Base-by-base conservation (phyloP, 2,113 vertebrate species). In the Synodontis membranacea region DNA sequence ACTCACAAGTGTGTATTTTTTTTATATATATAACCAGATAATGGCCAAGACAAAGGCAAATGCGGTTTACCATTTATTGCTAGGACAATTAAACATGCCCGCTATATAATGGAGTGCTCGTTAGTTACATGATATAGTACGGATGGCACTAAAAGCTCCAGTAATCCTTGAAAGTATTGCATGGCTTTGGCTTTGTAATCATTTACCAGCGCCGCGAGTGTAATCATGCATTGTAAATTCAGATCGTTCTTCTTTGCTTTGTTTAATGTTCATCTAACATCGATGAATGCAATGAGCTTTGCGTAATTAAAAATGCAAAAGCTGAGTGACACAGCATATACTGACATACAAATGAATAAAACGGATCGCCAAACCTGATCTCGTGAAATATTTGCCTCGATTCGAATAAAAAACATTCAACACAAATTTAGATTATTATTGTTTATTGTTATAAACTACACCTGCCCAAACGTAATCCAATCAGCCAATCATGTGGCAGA, bases 21-120 rank as follows among this genome's bases (percentile, higher is more conserved):
- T 79, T 72, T 60, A 79, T 74, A 64, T 62, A 72, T 80, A 7
- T 80, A 88, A 88, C 52, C 74, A n/a, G 5, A 74, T 87, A 79
- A 72, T 84, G 39, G 66, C 82, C 37, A 44, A 25, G 48, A 46
- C 46, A 80, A 62, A 46, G 79, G 79, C 66, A 81, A 56, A 62
- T 37, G 62, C 4, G 21, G 39, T 82, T 85, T 85, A 62, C 9
- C 44, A 44, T 84, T 88, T 74, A 81, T 25, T 75, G 39, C 12
- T 50, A 74, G 56, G 78, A 74, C 84, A 28, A 86, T 74, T 84
- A 80, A 72, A 80, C 64, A 70, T 50, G 64, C 25, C 64, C 28
- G 3, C 54, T 72, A 44, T 74, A 74, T 82, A 82, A 82, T 74
- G 42, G 52, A 74, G 66, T 74, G 66, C 50, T 46, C 25, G 31